phyloP scores from a whole-genome alignment of 53 echinoderm and acorn worm genomes.

The Apostichopus leukothele region DNA sequence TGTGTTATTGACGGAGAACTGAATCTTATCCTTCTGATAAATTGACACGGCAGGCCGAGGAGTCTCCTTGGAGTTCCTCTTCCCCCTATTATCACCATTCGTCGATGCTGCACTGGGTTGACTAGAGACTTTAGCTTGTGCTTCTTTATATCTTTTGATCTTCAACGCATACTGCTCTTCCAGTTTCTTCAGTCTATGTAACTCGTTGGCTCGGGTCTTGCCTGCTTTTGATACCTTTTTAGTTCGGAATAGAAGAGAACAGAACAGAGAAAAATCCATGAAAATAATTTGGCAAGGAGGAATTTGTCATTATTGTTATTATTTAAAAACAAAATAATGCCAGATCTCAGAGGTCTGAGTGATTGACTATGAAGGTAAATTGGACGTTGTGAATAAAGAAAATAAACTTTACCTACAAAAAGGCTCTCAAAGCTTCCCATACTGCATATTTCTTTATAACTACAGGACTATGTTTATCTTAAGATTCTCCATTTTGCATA shows the following conservation, averaged over 20 bases:
- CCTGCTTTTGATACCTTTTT: not conserved
- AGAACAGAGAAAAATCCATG: not conserved
- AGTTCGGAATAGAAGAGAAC: not conserved
- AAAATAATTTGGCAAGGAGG: not conserved
- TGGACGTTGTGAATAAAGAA: too few species aligned
- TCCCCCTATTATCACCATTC: constrained; percentile 33
- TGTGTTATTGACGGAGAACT: constrained; percentile 46
- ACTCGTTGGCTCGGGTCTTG: constrained; percentile 46
- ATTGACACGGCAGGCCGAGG: constrained; percentile 76
- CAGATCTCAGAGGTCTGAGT: too few species aligned
- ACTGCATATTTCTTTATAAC: too few species aligned
- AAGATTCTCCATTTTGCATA: too few species aligned
- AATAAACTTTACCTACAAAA: too few species aligned
- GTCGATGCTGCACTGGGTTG: constrained; percentile 24
- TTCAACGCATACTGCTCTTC: constrained; percentile 79
- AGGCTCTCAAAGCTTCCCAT: too few species aligned
- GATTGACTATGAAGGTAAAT: too few species aligned
- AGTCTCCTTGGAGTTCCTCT: not conserved
- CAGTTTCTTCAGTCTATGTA: constrained; percentile 71
- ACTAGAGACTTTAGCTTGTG: constrained; percentile 8
- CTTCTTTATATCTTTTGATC: constrained; percentile 62
- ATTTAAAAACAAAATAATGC: too few species aligned
- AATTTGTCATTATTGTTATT: too few species aligned
- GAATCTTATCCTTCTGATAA: constrained; percentile 84
- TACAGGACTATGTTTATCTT: too few species aligned